A percentile compares a stretch with the other conserved stretches of the same genome.
Evolutionary conservation across 2,797 vertebrate species (phyloP).

Genomic region (Potorous gilbertii): DNA sequence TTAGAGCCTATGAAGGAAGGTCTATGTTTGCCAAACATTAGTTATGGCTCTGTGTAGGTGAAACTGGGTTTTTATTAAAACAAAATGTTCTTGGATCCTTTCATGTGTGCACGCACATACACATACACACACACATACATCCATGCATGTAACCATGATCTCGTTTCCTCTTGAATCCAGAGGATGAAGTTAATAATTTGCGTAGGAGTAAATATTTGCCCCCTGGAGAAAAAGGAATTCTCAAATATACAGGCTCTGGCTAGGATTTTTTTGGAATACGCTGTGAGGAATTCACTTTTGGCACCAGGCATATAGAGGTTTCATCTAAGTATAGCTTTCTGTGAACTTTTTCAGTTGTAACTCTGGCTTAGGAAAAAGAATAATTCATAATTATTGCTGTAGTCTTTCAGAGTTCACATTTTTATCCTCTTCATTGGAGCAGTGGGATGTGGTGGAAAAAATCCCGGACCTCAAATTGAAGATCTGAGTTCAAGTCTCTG

Average conservation of each 20-base stretch:
- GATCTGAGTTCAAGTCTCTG: not conserved
- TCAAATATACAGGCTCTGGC: not conserved
- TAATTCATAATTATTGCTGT: not conserved
- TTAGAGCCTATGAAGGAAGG: not conserved
- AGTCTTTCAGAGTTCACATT: not conserved
- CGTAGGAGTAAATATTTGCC: not conserved
- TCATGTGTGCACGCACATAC: not conserved
- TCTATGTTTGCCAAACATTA: not conserved
- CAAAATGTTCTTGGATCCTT: not conserved
- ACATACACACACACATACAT: not conserved
- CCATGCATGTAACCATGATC: not conserved
- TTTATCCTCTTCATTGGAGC: not conserved
- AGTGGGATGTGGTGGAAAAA: not conserved
- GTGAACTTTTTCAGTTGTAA: not conserved
- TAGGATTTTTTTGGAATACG: not conserved
- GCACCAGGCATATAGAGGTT: not conserved
- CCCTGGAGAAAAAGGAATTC: not conserved
- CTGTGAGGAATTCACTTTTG: not conserved
- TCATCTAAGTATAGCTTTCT: not conserved
- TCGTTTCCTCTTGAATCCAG: not conserved
- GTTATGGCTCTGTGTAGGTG: not conserved
- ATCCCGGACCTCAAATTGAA: not conserved
- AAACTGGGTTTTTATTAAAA: not conserved
- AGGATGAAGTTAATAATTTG: not conserved
- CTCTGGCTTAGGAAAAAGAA: not conserved